phyloP scores from a whole-genome alignment of 2,113 vertebrate genomes.

The Clarias magur region DNA sequence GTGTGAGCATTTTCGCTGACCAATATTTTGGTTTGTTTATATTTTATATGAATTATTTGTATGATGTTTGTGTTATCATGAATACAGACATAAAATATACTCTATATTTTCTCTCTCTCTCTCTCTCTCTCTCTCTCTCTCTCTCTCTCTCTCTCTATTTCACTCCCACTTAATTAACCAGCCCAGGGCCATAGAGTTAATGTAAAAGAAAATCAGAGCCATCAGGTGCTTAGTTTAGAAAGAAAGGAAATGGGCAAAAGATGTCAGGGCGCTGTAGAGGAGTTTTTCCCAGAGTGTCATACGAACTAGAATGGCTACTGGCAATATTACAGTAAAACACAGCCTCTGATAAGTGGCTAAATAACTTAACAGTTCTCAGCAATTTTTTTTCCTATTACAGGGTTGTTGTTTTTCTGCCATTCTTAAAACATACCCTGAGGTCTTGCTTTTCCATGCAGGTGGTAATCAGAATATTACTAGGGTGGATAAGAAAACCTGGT shows the following conservation, averaged over 20 bases:
- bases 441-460: conserved; percentile 35
- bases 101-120: no score
- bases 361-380: background rate
- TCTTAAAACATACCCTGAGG: conserved; percentile 12
- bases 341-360: background rate
- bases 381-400: background rate
- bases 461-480: conserved; percentile 2
- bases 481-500: background rate
- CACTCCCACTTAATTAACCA: background rate
- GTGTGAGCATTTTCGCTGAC: background rate
- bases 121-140: no score
- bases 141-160: background rate
- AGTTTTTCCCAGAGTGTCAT: no score
- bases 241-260: no score
- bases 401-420: background rate
- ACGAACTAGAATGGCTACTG: background rate
- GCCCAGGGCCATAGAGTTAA: no score
- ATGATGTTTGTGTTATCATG: background rate
- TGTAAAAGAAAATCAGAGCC: no score
- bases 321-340: background rate
- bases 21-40: background rate
- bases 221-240: no score
- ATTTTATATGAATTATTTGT: background rate
- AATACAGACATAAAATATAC: background rate
- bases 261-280: no score